phyloP scores from a whole-genome alignment of 2,113 vertebrate genomes.

The Canis aureus region DNA sequence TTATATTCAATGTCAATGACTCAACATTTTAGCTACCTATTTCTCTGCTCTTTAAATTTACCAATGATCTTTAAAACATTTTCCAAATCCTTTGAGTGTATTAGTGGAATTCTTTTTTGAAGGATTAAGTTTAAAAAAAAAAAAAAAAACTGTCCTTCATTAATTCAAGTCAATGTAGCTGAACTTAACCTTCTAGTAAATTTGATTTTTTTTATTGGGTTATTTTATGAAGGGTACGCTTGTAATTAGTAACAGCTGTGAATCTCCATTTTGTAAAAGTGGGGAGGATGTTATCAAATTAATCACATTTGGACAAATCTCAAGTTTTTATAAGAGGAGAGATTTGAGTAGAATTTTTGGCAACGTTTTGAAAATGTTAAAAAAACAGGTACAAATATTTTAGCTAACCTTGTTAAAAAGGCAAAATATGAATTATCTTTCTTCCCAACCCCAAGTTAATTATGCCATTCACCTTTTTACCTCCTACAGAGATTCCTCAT shows the following conservation, averaged over 20 bases:
- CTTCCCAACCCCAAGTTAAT: constrained; percentile 28
- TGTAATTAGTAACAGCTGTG: constrained; percentile 51
- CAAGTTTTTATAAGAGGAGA: constrained; percentile 41
- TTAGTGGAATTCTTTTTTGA: neutral
- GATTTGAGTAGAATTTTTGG: neutral
- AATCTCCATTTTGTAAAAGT: neutral
- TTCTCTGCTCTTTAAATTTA: neutral
- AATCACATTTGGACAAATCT: constrained; percentile 48
- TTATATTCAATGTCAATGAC: neutral
- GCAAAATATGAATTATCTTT: constrained; percentile 55
- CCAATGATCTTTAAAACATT: neutral
- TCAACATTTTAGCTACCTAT: neutral
- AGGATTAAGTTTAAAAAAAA: neutral
- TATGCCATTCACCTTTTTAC: neutral
- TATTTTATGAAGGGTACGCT: neutral
- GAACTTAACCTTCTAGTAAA: constrained; percentile 20
- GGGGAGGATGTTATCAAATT: constrained; percentile 1
- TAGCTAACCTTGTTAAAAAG: constrained; percentile 51
- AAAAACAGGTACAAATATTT: constrained; percentile 1
- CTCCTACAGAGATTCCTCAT: constrained; percentile 47
- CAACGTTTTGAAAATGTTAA: constrained; percentile 17
- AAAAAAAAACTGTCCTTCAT: neutral
- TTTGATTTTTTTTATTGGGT: neutral
- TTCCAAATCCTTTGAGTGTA: neutral
- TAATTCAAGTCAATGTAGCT: neutral